Conservation (phyloP, 1,140 invertebrate genomes). For the Bombus huntii region DNA sequence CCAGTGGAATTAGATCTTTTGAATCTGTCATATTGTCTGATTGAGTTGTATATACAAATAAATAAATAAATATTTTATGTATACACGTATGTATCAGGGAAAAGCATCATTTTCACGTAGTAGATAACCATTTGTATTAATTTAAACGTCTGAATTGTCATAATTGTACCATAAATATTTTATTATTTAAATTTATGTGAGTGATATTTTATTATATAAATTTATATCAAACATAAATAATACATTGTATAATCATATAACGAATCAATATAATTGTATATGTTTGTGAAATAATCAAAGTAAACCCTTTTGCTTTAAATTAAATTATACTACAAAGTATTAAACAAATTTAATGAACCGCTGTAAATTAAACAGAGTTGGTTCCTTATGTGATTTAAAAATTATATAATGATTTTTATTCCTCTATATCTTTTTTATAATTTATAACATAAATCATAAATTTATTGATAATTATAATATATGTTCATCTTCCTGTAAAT, state of each 20-base stretch:
- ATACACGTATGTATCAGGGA: background rate
- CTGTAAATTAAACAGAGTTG: background rate
- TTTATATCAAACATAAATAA: background rate
- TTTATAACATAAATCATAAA: conserved; percentile 1
- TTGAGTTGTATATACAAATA: background rate
- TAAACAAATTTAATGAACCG: background rate
- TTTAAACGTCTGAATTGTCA: background rate
- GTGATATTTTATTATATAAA: background rate
- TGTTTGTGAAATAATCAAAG: background rate
- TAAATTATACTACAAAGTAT: no score
- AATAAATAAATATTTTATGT: background rate
- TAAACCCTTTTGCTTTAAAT: background rate
- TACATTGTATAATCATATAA: background rate
- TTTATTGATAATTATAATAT: background rate
- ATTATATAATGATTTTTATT: background rate
- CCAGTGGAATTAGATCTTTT: background rate
- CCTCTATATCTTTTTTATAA: background rate
- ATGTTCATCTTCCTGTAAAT: background rate
- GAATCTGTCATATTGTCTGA: background rate
- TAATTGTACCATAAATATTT: background rate
- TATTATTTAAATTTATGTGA: conserved; percentile 8
- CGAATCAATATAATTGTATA: background rate
- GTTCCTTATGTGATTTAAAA: background rate
- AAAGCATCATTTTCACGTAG: background rate
- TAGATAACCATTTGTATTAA: background rate